phyloP scores from a whole-genome alignment of 2,888 invertebrate species.

The Odontocolon sp. region DNA sequence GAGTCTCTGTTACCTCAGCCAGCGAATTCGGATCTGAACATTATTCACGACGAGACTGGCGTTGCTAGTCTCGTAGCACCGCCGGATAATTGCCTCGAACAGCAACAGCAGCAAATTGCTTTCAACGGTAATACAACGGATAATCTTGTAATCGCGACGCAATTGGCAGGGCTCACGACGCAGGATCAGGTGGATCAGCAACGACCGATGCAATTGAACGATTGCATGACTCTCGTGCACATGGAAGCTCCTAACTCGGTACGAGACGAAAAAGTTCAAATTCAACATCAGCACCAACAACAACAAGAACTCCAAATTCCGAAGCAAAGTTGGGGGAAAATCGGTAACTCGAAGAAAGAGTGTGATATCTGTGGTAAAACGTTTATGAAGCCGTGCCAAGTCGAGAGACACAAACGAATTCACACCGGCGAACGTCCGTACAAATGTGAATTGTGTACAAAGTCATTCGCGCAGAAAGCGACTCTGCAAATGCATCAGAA shows the following conservation, averaged over 20 bases:
- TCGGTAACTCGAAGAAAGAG: conserved; percentile 65
- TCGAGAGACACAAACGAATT: conserved; percentile 82
- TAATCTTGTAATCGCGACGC: conserved; percentile 57
- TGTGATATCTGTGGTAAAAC: conserved; percentile 81
- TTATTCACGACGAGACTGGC: conserved; percentile 69
- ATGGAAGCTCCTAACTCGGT: conserved; percentile 33
- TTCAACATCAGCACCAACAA: conserved; percentile 12
- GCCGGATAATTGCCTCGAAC: conserved; percentile 6
- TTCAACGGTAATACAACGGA: conserved; percentile 39
- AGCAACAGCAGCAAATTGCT: conserved; percentile 16
- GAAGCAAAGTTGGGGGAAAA: conserved; percentile 27
- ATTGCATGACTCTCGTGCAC: conserved; percentile 58
- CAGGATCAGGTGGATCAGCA: conserved; percentile 22
- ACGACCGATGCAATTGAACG: conserved; percentile 46
- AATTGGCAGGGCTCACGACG: conserved; percentile 30
- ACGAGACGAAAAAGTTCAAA: conserved; percentile 12
- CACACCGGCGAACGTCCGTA: conserved; percentile 85
- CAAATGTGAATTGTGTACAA: conserved; percentile 83
- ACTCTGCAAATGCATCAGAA: conserved; percentile 84
- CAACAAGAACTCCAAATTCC: conserved; percentile 14
- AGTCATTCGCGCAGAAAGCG: conserved; percentile 84
- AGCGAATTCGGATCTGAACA: conserved; percentile 44
- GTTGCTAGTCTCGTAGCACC: conserved; percentile 43
- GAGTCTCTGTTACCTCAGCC: conserved; percentile 74
- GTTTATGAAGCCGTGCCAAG: conserved; percentile 83